A percentile compares a stretch with the other conserved stretches of the same genome.
phyloP scores from a whole-genome alignment of 2,888 invertebrate genomes.

The Watsonalla cultraria region DNA sequence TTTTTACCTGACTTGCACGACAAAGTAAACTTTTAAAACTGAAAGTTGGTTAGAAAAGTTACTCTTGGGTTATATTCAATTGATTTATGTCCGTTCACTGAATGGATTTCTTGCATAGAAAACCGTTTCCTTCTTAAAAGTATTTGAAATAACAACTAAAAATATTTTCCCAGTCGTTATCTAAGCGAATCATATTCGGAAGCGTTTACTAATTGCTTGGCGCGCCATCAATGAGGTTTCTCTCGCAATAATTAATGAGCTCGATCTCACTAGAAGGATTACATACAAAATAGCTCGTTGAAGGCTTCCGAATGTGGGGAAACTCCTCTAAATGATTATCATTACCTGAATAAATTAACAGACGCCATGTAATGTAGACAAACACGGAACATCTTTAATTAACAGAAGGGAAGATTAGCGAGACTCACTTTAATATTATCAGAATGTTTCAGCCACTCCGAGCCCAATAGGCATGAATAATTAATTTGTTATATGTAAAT shows the following conservation, averaged over 20 bases:
- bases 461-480: slow-evolving; percentile 41
- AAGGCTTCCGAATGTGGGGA: slow-evolving; percentile 14
- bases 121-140: too few species aligned
- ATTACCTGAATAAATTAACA: slow-evolving; percentile 26
- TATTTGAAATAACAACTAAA: too few species aligned
- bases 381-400: slow-evolving; percentile 28
- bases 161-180: neutral
- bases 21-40: too few species aligned
- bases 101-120: too few species aligned
- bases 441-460: slow-evolving; percentile 30
- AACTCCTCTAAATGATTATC: slow-evolving; percentile 21
- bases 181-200: neutral
- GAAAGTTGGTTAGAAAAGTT: too few species aligned
- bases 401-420: slow-evolving; percentile 29
- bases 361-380: slow-evolving; percentile 14
- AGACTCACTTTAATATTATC: slow-evolving; percentile 35
- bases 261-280: slow-evolving; percentile 25
- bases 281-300: slow-evolving; percentile 20
- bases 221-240: neutral
- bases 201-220: neutral
- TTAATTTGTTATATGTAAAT: slow-evolving; percentile 39
- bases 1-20: too few species aligned
- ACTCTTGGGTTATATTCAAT: too few species aligned
- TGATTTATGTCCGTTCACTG: too few species aligned
- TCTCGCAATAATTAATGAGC: slow-evolving; percentile 24